Evolutionary conservation across 2,113 vertebrate genomes (phyloP), one percentile per base, ranked within the genome.

Genomic region (Protomyctophum bolini): DNA sequence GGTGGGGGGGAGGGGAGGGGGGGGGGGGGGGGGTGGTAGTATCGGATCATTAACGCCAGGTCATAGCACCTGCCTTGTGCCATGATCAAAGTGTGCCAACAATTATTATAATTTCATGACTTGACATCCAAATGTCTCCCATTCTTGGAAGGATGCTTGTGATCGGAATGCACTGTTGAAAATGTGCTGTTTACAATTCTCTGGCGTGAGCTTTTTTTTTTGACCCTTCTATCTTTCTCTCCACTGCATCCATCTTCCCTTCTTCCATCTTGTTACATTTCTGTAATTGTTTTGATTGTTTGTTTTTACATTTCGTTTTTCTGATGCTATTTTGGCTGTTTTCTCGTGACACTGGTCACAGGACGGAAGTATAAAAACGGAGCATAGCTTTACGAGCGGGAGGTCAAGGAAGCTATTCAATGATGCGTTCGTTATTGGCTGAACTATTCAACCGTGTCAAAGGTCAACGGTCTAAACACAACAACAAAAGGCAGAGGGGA

Each of bases 11-110:
- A 2, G 21, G 21, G 21, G 21, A 1, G 2, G 21, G 21, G 1
- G 21, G 21, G 21, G 21, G 21, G 21, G 21, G 21, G 1, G 2
- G 21, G 21, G 1, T 21, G 21, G 21, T 21, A 33, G 46, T 45
- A 12, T 41, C 9, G 8, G 8, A 28, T 65, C 54, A 60, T 70
- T 1, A 52, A 41, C 12, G 47, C 10, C 52, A 47, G 55, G 41
- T 49, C 21, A 33, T 64, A 61, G 41, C 55, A 65, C 66, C 11
- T 52, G 48, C 29, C 46, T 51, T 6, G 9, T 52, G 61, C 77
- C 46, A 1, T 2, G 21, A 21, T 21, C 9, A 55, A 59, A 33
- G 63, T 66, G 62, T 58, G 55, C 50, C 48, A 76, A 7, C 41
- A 29, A 54, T 69, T 73, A 51, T 63, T 10, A 9, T 61, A 14